Conservation (phyloP, 2,888 invertebrate species). For the Merodon equestris region DNA sequence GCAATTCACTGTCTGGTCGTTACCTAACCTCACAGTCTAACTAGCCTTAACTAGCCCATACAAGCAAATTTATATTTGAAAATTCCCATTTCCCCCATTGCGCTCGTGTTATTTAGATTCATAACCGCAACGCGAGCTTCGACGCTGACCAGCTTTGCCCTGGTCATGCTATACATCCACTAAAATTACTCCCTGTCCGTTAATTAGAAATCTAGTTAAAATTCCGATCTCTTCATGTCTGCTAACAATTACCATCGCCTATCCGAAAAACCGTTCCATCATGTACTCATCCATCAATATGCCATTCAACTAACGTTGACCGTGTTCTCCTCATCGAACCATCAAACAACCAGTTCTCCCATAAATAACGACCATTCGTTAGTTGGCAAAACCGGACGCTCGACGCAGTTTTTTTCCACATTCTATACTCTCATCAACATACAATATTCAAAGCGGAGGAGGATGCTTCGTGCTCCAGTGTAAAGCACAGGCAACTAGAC, state of each 20-base stretch:
- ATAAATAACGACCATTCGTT: slow-evolving; percentile 49
- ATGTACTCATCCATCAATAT: slow-evolving; percentile 36
- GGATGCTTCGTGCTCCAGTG: not conserved
- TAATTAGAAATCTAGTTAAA: slow-evolving; percentile 59
- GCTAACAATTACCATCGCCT: slow-evolving; percentile 46
- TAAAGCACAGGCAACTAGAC: not conserved
- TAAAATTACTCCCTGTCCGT: slow-evolving; percentile 50
- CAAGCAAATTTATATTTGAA: too few relatives aligned
- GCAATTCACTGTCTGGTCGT: too few relatives aligned
- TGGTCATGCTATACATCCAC: slow-evolving; percentile 21
- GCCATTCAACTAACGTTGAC: slow-evolving; percentile 4
- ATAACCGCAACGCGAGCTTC: too few relatives aligned
- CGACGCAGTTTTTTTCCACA: slow-evolving; percentile 18
- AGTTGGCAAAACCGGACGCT: not conserved
- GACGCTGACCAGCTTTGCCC: not conserved
- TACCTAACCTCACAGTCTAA: too few relatives aligned
- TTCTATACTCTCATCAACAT: slow-evolving; percentile 44
- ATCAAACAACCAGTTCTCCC: slow-evolving; percentile 34
- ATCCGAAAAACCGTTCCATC: slow-evolving; percentile 41
- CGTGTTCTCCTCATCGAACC: slow-evolving; percentile 14
- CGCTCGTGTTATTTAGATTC: too few relatives aligned
- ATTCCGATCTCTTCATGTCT: slow-evolving; percentile 28
- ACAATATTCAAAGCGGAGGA: slow-evolving; percentile 31
- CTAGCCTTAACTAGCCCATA: too few relatives aligned
- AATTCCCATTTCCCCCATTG: too few relatives aligned